phyloP scores from a whole-genome alignment of 2,888 invertebrate genomes.

The Eretmocerus hayati region DNA sequence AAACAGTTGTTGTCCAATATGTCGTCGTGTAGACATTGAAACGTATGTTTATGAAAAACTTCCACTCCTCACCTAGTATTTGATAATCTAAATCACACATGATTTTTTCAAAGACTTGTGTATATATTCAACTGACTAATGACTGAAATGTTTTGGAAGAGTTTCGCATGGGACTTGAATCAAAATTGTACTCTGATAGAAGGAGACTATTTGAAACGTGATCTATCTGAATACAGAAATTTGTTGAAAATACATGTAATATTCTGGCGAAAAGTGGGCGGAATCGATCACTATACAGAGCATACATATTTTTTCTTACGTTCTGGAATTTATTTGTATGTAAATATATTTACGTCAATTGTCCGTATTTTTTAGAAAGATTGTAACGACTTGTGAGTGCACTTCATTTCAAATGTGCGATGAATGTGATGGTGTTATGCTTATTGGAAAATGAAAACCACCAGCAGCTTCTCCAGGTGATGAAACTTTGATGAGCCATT shows the following conservation, averaged over 20 bases:
- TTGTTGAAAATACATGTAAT: too few species aligned
- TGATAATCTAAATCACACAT: conserved; percentile 6
- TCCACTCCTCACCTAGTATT: conserved; percentile 17
- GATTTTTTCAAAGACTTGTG: conserved; percentile 9
- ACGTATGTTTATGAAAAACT: conserved; percentile 58
- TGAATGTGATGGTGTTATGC: conserved; percentile 24
- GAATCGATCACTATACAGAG: too few species aligned
- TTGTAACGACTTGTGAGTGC: conserved; percentile 26
- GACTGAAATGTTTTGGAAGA: conserved; percentile 18
- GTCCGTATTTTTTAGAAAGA: conserved; percentile 17
- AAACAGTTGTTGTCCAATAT: conserved; percentile 90
- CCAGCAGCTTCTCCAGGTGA: too few species aligned
- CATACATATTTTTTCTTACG: background rate
- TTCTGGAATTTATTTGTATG: background rate
- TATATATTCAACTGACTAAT: conserved; percentile 14
- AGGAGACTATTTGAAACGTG: too few species aligned
- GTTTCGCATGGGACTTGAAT: conserved; percentile 13
- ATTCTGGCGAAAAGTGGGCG: too few species aligned
- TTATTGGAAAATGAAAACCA: too few species aligned
- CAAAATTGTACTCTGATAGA: conserved; percentile 7
- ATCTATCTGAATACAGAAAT: too few species aligned
- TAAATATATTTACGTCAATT: background rate
- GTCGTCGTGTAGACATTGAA: conserved; percentile 87
- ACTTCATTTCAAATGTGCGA: conserved; percentile 24
- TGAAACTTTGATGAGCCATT: too few species aligned